phyloP scores from a whole-genome alignment of 2,113 vertebrate genomes.

The Spilogale gracilis region DNA sequence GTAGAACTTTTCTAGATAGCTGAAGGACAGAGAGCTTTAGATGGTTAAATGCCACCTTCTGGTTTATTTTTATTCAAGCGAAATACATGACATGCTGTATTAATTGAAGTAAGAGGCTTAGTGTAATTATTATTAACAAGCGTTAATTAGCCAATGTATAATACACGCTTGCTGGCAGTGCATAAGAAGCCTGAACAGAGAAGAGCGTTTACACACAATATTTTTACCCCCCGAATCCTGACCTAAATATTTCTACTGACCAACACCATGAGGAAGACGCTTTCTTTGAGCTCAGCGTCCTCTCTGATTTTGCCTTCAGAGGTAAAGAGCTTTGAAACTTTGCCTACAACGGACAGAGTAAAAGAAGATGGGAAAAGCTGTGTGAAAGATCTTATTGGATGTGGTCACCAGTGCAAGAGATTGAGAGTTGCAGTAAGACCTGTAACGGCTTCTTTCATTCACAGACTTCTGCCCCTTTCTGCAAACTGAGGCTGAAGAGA shows the following conservation, averaged over 20 bases:
- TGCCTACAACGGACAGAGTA: neutral
- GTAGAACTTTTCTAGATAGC: neutral
- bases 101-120: constrained; percentile 38
- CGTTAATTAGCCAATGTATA: neutral
- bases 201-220: neutral
- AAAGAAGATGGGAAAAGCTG: neutral
- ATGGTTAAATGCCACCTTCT: neutral
- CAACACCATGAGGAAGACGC: accelerated
- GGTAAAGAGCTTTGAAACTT: neutral
- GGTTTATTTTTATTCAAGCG: constrained; percentile 43
- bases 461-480: neutral
- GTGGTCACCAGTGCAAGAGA: neutral
- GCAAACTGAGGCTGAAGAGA: neutral
- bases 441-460: neutral
- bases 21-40: neutral
- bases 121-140: neutral
- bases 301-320: neutral
- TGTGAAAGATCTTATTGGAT: neutral
- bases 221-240: neutral
- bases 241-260: neutral
- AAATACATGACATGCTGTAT: neutral
- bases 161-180: neutral
- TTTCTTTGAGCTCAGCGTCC: neutral
- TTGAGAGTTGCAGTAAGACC: neutral
- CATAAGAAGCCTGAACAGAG: neutral